Conservation (phyloP, 2,797 vertebrate genomes). For the Chrosomus eos region DNA sequence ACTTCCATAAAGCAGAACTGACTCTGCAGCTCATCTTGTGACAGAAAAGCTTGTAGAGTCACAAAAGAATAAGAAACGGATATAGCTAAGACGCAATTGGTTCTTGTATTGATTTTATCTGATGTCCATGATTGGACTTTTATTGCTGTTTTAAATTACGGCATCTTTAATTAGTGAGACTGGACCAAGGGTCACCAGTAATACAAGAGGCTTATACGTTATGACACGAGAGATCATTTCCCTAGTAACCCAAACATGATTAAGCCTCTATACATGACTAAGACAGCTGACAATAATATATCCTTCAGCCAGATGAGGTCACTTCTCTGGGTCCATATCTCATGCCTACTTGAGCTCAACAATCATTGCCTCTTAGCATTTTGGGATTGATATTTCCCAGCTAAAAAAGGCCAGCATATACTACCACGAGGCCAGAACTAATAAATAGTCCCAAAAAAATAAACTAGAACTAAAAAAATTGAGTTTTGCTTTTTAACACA, state of each 20-base stretch:
- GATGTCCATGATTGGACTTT: background rate
- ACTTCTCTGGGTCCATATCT: slow-evolving; percentile 6
- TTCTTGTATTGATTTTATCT: slow-evolving; percentile 5
- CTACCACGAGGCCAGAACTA: background rate
- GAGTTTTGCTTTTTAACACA: background rate
- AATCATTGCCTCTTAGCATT: background rate
- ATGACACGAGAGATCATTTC: slow-evolving; percentile 1
- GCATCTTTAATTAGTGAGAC: slow-evolving; percentile 25
- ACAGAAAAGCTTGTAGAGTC: background rate
- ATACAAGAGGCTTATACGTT: background rate
- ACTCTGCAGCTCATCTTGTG: background rate
- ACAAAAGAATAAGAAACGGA: background rate
- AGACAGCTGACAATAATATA: slow-evolving; percentile 7
- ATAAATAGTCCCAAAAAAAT: too few relatives aligned
- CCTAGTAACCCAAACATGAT: slow-evolving; percentile 23
- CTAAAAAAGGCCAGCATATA: background rate
- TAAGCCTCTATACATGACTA: slow-evolving; percentile 14
- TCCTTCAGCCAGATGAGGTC: background rate
- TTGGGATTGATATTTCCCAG: background rate
- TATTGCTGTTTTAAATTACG: slow-evolving; percentile 22
- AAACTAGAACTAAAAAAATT: too few relatives aligned
- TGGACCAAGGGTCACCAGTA: slow-evolving; percentile 4
- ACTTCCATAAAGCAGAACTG: slow-evolving; percentile 3
- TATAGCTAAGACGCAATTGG: background rate
- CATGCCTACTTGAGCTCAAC: background rate